These are phyloP conservation scores for Leucosticte australis DNA, from an alignment of 2,113 vertebrate genomes.

Conservation along the genomic window DNA sequence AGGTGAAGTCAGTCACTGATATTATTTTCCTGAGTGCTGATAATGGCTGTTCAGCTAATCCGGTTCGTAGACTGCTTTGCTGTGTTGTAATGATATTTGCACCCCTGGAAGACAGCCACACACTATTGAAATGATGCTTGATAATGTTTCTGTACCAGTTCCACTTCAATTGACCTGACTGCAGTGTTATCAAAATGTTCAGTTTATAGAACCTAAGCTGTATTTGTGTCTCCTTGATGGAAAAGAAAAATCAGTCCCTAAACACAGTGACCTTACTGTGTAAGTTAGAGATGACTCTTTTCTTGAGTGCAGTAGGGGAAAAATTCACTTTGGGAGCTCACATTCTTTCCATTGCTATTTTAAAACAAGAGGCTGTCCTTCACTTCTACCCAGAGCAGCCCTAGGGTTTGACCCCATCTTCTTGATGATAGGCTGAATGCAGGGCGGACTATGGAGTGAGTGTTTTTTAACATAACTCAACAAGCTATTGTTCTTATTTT, in stretches of 20 bases:
- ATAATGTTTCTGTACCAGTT: constrained; percentile 35
- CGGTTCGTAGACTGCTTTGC: not conserved
- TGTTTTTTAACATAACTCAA: not conserved
- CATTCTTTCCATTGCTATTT: not conserved
- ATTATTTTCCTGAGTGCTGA: constrained; percentile 47
- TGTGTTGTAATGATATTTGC: constrained; percentile 21
- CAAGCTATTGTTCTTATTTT: not conserved
- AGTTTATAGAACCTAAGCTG: not conserved
- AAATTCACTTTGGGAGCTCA: not conserved
- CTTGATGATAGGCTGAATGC: not conserved
- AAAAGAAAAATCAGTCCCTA: constrained; percentile 26
- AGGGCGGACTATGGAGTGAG: not conserved
- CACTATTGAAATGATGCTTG: not conserved
- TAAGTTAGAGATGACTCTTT: not conserved
- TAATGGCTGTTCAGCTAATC: constrained; percentile 32
- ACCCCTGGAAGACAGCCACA: constrained; percentile 45
- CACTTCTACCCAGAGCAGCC: not conserved
- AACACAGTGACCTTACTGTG: not conserved
- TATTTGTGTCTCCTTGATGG: not conserved
- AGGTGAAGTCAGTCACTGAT: constrained; percentile 42
- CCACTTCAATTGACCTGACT: constrained; percentile 39
- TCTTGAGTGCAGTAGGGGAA: not conserved
- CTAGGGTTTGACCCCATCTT: not conserved
- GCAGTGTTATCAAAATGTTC: constrained; percentile 37
- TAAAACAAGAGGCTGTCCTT: not conserved